Evolutionary conservation across 1,140 invertebrate genomes (phyloP).

Genomic region (Notospermus geniculatus): DNA sequence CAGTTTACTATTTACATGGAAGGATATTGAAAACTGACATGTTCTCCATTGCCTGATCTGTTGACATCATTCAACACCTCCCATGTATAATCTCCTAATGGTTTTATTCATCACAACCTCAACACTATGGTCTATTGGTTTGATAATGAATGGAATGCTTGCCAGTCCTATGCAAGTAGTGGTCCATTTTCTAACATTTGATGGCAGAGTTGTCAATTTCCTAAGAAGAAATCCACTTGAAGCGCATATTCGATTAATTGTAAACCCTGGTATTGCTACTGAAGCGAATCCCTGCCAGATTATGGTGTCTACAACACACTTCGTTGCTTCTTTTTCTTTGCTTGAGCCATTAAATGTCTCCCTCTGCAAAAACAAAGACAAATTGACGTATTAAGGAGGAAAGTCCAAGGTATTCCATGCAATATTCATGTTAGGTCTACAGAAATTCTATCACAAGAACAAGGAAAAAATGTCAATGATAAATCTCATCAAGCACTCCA

Average conservation of each 20-base stretch:
- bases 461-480: not conserved
- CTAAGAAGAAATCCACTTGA: constrained; percentile 61
- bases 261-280: constrained; percentile 85
- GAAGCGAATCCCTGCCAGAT: constrained; percentile 93
- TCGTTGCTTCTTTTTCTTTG: constrained; percentile 32
- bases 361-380: constrained; percentile 32
- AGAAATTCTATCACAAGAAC: not conserved
- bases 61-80: no score
- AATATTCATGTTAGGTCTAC: not conserved
- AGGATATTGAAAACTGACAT: no score
- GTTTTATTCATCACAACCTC: constrained; percentile 77
- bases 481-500: not conserved
- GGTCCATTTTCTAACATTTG: constrained; percentile 63
- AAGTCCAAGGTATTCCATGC: no score
- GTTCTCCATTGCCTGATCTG: no score
- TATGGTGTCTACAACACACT: constrained; percentile 76
- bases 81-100: constrained; percentile 47
- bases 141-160: constrained; percentile 88
- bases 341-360: constrained; percentile 26
- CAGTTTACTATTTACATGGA: no score
- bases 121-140: constrained; percentile 82
- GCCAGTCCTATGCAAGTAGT: constrained; percentile 76
- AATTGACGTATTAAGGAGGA: not conserved
- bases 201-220: constrained; percentile 56
- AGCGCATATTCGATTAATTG: constrained; percentile 84